A percentile compares a stretch with the other conserved stretches of the same genome.
Evolutionary conservation across 2,797 vertebrate genomes (phyloP).

Genomic region (Ptychadena robeensis): DNA sequence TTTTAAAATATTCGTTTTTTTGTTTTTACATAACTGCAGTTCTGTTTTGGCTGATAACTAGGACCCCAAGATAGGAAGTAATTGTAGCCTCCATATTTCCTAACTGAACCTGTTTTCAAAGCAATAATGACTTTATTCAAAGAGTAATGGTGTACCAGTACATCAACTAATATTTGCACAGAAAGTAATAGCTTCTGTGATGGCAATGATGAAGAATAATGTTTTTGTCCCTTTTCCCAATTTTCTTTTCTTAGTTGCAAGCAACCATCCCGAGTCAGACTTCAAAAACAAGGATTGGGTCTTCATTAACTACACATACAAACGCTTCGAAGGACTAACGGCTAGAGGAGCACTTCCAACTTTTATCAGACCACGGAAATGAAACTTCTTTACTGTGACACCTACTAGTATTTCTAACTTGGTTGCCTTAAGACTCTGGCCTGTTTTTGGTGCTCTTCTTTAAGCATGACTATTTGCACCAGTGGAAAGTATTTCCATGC

Average conservation of each 20-base stretch:
- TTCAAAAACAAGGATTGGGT: conserved; percentile 99
- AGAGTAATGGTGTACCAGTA: no score
- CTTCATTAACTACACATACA: conserved; percentile 98
- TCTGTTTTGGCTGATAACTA: no score
- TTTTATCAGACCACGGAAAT: conserved; percentile 93
- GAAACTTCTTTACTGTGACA: conserved; percentile 29
- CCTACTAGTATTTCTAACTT: background rate
- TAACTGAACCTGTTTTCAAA: no score
- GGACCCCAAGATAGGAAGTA: no score
- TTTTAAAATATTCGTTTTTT: no score
- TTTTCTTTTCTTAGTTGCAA: conserved; percentile 70
- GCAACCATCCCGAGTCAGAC: conserved; percentile 89
- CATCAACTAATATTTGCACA: no score
- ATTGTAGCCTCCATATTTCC: no score
- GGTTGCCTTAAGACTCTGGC: conserved; percentile 38
- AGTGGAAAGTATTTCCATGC: conserved; percentile 23
- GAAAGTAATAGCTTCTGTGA: no score
- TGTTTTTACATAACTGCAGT: no score
- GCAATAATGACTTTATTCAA: no score
- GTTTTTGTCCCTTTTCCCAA: background rate
- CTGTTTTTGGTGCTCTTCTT: conserved; percentile 12
- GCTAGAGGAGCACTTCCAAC: conserved; percentile 94
- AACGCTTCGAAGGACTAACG: conserved; percentile 94
- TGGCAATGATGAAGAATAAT: background rate
- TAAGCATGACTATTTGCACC: background rate